phyloP scores from a whole-genome alignment of 2,888 invertebrate species.

The Pseudolycoriella hygida region DNA sequence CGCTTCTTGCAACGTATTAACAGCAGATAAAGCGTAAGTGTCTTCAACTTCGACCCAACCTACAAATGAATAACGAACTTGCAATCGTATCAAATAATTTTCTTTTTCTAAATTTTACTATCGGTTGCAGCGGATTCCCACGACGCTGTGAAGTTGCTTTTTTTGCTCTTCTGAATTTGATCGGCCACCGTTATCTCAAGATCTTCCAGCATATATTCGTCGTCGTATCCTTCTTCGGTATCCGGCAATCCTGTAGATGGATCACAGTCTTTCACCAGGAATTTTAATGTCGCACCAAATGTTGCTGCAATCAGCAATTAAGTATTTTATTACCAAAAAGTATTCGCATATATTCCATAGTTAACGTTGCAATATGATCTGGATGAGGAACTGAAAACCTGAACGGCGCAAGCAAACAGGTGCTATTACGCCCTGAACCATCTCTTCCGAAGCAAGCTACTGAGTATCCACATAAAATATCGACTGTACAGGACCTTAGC shows the following conservation, averaged over 20 bases:
- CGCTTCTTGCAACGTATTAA: conserved; percentile 63
- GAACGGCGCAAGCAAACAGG: too few relatives aligned
- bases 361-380: too few relatives aligned
- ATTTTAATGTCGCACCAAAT: conserved; percentile 82
- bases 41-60: conserved; percentile 63
- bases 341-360: too few relatives aligned
- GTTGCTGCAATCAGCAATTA: too few relatives aligned
- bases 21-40: conserved; percentile 74
- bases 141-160: conserved; percentile 58
- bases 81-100: not conserved
- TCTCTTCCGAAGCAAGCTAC: too few relatives aligned
- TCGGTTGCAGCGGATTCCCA: conserved; percentile 57
- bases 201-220: conserved; percentile 92
- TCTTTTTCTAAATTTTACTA: conserved; percentile 16
- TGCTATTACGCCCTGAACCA: too few relatives aligned
- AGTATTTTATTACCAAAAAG: too few relatives aligned
- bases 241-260: conserved; percentile 86
- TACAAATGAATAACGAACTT: conserved; percentile 10
- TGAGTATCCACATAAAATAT: too few relatives aligned
- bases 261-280: conserved; percentile 91
- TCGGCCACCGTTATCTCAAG: conserved; percentile 71
- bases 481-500: too few relatives aligned
- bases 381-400: too few relatives aligned
- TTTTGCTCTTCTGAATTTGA: conserved; percentile 63
- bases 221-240: conserved; percentile 90